Conservation (phyloP, 2,113 vertebrate species). For the Platycercus adscitus region DNA sequence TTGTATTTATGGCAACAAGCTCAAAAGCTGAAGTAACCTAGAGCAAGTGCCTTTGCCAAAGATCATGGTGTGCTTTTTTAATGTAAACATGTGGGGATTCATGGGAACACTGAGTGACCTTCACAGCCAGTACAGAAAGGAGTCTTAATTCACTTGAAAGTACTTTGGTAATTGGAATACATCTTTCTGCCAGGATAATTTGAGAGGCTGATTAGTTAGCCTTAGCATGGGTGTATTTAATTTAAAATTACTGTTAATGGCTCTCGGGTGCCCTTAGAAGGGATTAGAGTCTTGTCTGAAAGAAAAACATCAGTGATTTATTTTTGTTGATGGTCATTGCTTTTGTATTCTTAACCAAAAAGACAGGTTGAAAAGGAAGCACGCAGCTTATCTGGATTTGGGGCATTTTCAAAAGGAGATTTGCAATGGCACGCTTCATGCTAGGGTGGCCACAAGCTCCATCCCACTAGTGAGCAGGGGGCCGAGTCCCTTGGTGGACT, state of each 20-base stretch:
- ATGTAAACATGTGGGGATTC: constrained; percentile 74
- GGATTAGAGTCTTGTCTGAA: neutral
- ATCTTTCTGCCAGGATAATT: constrained; percentile 64
- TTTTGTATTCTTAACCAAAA: neutral
- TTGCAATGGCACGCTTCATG: neutral
- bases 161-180: constrained; percentile 65
- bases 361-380: neutral
- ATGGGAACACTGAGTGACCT: constrained; percentile 79
- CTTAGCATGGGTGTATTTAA: constrained; percentile 41
- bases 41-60: constrained; percentile 72
- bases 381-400: neutral
- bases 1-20: constrained; percentile 63
- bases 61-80: constrained; percentile 82
- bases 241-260: constrained; percentile 54
- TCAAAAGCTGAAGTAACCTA: constrained; percentile 45
- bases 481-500: neutral
- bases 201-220: constrained; percentile 57
- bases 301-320: neutral
- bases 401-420: neutral
- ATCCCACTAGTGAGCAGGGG: neutral
- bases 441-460: rapidly evolving
- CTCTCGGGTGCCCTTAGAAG: constrained; percentile 42
- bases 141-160: constrained; percentile 72
- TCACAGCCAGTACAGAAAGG: constrained; percentile 66
- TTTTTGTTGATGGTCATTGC: neutral